Conservation (phyloP, 1,140 invertebrate species). For the Daktulosphaira vitifoliae region DNA sequence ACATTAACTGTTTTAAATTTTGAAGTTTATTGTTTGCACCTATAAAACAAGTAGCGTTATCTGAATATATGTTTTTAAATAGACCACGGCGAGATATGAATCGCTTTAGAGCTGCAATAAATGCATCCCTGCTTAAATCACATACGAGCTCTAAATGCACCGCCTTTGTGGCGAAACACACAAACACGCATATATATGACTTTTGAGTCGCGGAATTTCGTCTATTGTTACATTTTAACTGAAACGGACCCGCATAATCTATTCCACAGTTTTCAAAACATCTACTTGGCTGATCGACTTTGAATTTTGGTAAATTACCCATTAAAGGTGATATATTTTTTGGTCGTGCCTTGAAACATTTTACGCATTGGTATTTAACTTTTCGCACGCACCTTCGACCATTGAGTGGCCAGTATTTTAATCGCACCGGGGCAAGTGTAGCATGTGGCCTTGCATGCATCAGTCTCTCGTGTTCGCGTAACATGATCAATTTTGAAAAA, state of each 20-base stretch:
- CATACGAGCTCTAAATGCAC: conserved; percentile 41
- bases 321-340: not conserved
- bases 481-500: conserved; percentile 7
- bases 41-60: conserved; percentile 44
- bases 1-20: not conserved
- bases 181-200: conserved; percentile 39
- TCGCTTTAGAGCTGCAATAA: conserved; percentile 40
- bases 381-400: not conserved
- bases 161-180: conserved; percentile 40
- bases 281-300: not conserved
- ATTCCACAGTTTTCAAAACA: conserved; percentile 6
- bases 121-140: conserved; percentile 38
- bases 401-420: conserved; percentile 17
- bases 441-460: conserved; percentile 7
- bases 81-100: conserved; percentile 42
- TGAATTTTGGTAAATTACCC: not conserved
- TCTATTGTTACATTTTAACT: not conserved
- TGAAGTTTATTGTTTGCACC: conserved; percentile 37
- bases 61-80: conserved; percentile 39
- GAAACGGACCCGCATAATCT: conserved; percentile 8
- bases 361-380: conserved; percentile 8
- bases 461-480: conserved; percentile 12
- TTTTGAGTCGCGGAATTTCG: conserved; percentile 30
- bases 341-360: not conserved
- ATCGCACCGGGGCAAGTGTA: not conserved